Percentiles rank a stretch among this genome's conserved stretches.
phyloP scores from a whole-genome alignment of 2,888 invertebrate species.

The Cephus pygmeus region DNA sequence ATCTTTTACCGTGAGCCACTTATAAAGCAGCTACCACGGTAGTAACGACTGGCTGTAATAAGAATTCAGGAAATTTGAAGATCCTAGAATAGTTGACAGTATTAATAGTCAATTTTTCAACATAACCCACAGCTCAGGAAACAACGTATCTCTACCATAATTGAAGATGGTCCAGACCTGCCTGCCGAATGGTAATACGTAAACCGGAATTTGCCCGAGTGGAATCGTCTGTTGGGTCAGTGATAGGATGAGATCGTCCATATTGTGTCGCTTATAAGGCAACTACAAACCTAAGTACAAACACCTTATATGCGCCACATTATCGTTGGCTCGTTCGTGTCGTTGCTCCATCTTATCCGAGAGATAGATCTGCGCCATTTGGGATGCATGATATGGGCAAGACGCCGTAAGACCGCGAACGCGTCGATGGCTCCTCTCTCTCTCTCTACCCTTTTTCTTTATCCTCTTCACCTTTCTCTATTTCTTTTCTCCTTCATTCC shows the following conservation, averaged over 20 bases:
- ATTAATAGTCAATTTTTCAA: background rate
- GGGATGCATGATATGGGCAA: constrained; percentile 8
- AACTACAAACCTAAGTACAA: constrained; percentile 19
- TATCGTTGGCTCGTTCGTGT: constrained; percentile 32
- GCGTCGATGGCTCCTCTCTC: background rate
- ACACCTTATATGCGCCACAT: constrained; percentile 35
- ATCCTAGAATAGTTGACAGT: background rate
- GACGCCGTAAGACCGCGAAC: background rate
- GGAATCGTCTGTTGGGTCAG: constrained; percentile 13
- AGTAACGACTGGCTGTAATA: background rate
- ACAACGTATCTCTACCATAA: background rate
- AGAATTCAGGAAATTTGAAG: background rate
- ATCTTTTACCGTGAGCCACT: background rate
- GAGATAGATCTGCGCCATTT: constrained; percentile 29
- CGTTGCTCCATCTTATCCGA: constrained; percentile 30
- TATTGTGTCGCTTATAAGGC: constrained; percentile 26
- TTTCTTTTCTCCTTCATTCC: background rate
- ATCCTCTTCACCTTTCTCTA: background rate
- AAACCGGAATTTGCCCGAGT: background rate
- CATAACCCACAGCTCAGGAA: background rate
- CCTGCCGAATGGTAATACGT: background rate
- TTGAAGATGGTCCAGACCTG: background rate
- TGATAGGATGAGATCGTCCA: constrained; percentile 16
- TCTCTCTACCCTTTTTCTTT: background rate
- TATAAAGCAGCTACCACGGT: background rate